phyloP scores from a whole-genome alignment of 2,888 invertebrate genomes.

The Omphaloscelis lunosa region DNA sequence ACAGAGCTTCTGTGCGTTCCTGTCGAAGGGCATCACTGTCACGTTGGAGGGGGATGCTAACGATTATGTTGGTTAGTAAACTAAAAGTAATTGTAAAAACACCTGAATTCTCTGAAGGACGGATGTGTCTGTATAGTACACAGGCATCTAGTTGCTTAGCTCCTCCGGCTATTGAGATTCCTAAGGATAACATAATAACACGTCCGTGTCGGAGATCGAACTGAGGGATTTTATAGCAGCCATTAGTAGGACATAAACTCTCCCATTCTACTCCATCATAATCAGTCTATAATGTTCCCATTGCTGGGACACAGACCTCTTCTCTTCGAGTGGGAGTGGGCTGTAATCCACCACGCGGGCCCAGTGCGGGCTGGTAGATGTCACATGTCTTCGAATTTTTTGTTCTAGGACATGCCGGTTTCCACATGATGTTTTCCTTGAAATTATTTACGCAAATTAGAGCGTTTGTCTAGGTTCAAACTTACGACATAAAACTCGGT shows the following conservation, averaged over 20 bases:
- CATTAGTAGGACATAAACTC: background rate
- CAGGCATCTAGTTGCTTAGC: background rate
- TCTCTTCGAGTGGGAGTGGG: too few relatives aligned
- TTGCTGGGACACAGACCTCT: too few relatives aligned
- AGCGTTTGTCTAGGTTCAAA: too few relatives aligned
- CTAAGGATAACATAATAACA: background rate
- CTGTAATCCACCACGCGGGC: too few relatives aligned
- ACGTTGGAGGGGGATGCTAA: conserved; percentile 99
- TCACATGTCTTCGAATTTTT: too few relatives aligned
- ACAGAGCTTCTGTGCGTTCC: conserved; percentile 99
- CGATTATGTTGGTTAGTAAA: conserved; percentile 96
- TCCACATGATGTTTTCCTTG: too few relatives aligned
- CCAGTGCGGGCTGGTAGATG: too few relatives aligned
- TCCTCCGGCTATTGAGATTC: background rate
- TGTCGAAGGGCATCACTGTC: conserved; percentile 97
- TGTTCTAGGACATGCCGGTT: too few relatives aligned
- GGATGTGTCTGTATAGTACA: background rate
- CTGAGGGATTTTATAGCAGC: background rate
- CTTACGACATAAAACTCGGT: too few relatives aligned
- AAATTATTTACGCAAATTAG: too few relatives aligned
- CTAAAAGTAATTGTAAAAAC: background rate
- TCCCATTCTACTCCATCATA: background rate
- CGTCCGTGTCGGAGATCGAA: background rate
- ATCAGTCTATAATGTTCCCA: too few relatives aligned
- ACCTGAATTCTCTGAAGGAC: background rate